phyloP scores from a whole-genome alignment of 1,140 invertebrate genomes.

The Euglossa dilemma region DNA sequence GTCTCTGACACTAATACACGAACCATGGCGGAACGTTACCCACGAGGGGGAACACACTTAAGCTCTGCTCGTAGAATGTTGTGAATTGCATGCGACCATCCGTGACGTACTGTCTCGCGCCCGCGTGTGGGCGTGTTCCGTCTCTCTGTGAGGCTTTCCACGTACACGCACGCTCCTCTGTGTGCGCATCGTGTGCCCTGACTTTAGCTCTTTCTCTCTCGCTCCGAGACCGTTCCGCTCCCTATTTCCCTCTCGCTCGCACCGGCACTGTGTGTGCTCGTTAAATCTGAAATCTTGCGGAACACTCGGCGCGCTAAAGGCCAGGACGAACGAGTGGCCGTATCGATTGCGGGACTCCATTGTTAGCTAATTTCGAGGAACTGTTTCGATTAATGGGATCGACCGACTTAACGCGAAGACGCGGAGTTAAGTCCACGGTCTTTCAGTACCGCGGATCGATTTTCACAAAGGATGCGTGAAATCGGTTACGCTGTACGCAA shows the following conservation, averaged over 20 bases:
- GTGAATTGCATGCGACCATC: conserved; percentile 60
- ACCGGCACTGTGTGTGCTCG: not conserved
- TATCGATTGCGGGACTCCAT: conserved; percentile 29
- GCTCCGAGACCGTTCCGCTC: not conserved
- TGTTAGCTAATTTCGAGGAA: conserved; percentile 30
- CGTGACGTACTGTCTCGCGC: conserved; percentile 36
- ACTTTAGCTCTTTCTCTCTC: not conserved
- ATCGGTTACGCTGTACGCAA: not conserved
- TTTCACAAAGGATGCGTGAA: not conserved
- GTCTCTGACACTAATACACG: conserved; percentile 40
- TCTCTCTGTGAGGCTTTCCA: not conserved
- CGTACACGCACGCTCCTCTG: too few species aligned
- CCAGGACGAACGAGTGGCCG: conserved; percentile 20
- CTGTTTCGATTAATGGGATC: conserved; percentile 37
- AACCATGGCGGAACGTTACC: conserved; percentile 24
- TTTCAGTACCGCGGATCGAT: not conserved
- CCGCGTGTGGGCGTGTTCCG: not conserved
- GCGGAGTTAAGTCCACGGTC: not conserved
- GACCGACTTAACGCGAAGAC: not conserved
- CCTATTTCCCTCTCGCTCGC: not conserved
- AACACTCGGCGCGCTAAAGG: conserved; percentile 20
- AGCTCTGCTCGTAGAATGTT: conserved; percentile 42
- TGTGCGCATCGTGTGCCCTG: not conserved
- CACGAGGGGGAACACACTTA: conserved; percentile 35
- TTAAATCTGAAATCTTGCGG: conserved; percentile 43